A percentile compares a stretch with the other conserved stretches of the same genome.
Evolutionary conservation across 2,113 vertebrate genomes (phyloP).

Genomic region (Rutilus rutilus): DNA sequence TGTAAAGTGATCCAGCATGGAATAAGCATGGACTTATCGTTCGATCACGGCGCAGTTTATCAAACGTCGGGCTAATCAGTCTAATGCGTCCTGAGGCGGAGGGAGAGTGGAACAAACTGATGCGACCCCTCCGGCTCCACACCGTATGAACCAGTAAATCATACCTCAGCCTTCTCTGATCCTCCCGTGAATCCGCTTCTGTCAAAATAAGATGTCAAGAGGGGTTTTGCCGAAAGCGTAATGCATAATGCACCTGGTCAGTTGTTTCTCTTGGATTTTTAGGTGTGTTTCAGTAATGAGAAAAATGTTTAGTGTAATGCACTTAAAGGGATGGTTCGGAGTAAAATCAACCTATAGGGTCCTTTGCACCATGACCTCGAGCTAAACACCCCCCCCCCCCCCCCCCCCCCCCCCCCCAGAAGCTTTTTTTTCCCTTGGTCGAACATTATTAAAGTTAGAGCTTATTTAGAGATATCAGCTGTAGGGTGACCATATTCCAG

Average conservation of each 20-base stretch:
- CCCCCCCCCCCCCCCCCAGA: no score
- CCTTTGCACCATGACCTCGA: no score
- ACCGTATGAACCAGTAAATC: neutral
- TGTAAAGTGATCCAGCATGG: constrained; percentile 50
- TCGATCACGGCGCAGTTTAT: constrained; percentile 34
- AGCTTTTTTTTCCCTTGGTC: no score
- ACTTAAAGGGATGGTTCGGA: no score
- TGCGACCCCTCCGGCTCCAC: neutral
- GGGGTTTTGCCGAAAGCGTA: neutral
- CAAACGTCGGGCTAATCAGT: constrained; percentile 12
- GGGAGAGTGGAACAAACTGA: constrained; percentile 20
- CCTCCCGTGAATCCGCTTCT: neutral
- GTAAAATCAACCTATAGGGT: no score
- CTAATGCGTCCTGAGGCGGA: neutral
- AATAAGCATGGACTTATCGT: constrained; percentile 31
- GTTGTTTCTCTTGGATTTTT: neutral
- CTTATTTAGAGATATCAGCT: no score
- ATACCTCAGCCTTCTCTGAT: neutral
- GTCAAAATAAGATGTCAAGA: constrained; percentile 3
- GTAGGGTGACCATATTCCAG: no score
- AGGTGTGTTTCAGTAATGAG: no score
- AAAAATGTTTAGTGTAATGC: no score
- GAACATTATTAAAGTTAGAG: no score
- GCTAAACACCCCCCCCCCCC: no score
- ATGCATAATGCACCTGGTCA: neutral